Conservation (phyloP, 2,113 vertebrate species). For the Hemibagrus wyckioides region DNA sequence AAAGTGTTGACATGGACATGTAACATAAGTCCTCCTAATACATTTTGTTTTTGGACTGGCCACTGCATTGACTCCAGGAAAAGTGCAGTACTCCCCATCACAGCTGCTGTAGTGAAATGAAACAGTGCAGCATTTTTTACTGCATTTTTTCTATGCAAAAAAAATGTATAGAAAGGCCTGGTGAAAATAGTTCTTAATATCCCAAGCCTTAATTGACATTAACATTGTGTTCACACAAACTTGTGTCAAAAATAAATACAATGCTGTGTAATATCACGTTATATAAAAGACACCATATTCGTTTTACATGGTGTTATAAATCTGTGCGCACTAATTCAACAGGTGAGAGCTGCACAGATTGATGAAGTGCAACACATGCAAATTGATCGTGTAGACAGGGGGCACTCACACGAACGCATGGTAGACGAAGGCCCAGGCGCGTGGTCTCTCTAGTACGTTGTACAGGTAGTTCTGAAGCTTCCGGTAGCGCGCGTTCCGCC, state of each 20-base stretch:
- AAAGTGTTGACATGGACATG: not conserved
- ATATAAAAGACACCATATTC: not conserved
- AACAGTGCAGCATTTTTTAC: slow-evolving; percentile 10
- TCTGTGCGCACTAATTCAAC: not conserved
- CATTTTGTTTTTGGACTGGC: not conserved
- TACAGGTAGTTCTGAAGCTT: slow-evolving; percentile 94
- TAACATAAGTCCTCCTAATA: not conserved
- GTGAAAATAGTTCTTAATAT: not conserved
- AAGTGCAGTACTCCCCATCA: not conserved
- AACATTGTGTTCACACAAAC: no score
- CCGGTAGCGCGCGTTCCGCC: slow-evolving; percentile 93
- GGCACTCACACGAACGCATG: slow-evolving; percentile 96
- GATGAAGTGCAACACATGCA: not conserved
- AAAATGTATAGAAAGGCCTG: not conserved
- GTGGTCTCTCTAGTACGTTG: slow-evolving; percentile 94
- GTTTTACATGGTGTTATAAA: no score
- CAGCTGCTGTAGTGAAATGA: not conserved
- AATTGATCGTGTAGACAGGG: not conserved
- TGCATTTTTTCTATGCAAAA: not conserved
- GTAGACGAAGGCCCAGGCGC: slow-evolving; percentile 94
- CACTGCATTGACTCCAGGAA: not conserved
- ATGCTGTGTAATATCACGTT: not conserved
- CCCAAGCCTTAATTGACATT: not conserved
- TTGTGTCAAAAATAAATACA: not conserved
- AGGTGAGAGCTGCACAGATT: not conserved